phyloP scores from a whole-genome alignment of 2,888 invertebrate genomes.

The Pinctada fucata region DNA sequence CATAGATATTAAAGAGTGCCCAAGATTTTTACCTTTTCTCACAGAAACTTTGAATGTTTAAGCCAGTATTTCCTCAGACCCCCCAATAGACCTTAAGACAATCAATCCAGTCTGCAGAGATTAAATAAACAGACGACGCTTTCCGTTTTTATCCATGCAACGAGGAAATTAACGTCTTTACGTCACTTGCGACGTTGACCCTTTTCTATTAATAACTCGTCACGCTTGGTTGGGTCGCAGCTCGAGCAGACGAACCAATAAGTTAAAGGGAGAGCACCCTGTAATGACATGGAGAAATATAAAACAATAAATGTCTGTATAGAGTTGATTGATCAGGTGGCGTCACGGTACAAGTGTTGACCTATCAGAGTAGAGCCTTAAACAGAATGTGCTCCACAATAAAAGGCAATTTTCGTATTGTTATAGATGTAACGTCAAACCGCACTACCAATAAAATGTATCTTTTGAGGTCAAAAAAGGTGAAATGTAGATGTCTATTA shows the following conservation, averaged over 20 bases:
- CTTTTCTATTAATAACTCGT: not conserved
- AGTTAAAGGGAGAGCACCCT: not conserved
- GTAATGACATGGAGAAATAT: not conserved
- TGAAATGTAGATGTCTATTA: no score
- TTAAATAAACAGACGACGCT: no score
- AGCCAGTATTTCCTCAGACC: not conserved
- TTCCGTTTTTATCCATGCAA: not conserved
- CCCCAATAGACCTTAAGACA: no score
- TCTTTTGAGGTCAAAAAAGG: no score
- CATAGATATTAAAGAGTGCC: not conserved
- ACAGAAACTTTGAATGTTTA: not conserved
- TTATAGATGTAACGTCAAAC: not conserved
- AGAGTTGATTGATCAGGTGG: not conserved
- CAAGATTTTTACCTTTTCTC: not conserved
- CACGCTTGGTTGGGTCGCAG: no score
- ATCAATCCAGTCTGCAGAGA: no score
- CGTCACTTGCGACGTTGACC: not conserved
- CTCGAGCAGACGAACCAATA: not conserved
- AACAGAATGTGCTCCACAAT: not conserved
- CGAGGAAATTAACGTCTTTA: constrained; percentile 1
- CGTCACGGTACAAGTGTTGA: not conserved
- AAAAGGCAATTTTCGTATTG: not conserved
- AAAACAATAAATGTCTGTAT: not conserved
- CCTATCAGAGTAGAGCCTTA: not conserved
- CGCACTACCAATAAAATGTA: not conserved